Evolutionary conservation across 2,113 vertebrate genomes (phyloP).

Genomic region (Vicugna pacos): DNA sequence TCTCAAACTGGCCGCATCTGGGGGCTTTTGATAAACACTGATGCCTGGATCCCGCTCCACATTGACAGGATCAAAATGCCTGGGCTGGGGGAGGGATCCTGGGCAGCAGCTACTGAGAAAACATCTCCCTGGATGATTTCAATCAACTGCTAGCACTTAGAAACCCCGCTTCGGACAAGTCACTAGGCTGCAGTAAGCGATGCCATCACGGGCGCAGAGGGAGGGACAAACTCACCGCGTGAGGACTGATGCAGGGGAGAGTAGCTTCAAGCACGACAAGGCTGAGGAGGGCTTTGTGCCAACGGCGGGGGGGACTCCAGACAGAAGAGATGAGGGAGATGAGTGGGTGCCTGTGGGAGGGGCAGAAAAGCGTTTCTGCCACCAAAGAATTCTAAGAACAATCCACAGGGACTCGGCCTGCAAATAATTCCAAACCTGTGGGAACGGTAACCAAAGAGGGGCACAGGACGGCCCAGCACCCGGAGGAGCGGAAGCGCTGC

Average conservation of each 20-base stretch:
- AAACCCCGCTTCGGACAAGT: not conserved
- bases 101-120: not conserved
- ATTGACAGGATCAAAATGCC: not conserved
- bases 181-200: not conserved
- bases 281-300: not conserved
- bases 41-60: not conserved
- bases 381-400: not conserved
- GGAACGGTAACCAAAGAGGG: too few species aligned
- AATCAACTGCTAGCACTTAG: not conserved
- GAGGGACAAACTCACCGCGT: not conserved
- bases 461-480: not conserved
- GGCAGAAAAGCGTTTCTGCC: not conserved
- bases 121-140: not conserved
- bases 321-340: not conserved
- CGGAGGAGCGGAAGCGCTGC: not conserved
- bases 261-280: not conserved
- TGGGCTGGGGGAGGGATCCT: too few species aligned
- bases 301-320: not conserved
- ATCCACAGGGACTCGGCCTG: too few species aligned
- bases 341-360: not conserved
- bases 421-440: fast-evolving
- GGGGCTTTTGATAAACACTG: not conserved
- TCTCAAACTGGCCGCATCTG: not conserved
- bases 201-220: too few species aligned
- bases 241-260: not conserved